Evolutionary conservation across 2,113 vertebrate genomes (phyloP).

Genomic region (Perca fluviatilis): DNA sequence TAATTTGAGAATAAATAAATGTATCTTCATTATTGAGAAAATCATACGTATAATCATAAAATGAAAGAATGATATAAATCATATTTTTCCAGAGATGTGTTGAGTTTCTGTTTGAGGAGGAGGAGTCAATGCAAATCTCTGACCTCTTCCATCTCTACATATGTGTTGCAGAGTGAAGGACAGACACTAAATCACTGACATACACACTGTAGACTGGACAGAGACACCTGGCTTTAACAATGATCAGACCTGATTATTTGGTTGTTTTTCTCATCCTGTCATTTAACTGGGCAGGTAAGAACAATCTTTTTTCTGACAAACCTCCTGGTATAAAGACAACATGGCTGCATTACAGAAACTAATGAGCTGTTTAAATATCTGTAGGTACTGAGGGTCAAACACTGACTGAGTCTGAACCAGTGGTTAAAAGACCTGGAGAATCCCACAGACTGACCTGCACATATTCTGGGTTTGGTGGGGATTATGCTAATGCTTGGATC

Average conservation of each 20-base stretch:
- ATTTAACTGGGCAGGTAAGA: conserved; percentile 6
- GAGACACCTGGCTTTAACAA: neutral
- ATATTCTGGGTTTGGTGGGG: too few relatives aligned
- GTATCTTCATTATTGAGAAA: too few relatives aligned
- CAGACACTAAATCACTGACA: neutral
- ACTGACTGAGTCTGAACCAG: neutral
- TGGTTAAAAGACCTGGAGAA: neutral
- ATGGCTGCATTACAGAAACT: neutral
- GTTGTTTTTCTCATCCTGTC: conserved; percentile 12
- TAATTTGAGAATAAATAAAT: too few relatives aligned
- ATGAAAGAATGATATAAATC: too few relatives aligned
- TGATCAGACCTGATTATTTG: neutral
- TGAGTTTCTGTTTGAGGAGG: neutral
- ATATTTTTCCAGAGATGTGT: too few relatives aligned
- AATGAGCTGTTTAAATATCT: neutral
- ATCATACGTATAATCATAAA: too few relatives aligned
- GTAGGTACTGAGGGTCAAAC: neutral
- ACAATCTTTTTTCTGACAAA: too few relatives aligned
- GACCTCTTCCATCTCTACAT: conserved; percentile 27
- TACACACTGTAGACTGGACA: neutral
- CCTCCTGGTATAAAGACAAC: neutral
- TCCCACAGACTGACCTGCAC: too few relatives aligned
- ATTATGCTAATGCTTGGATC: neutral
- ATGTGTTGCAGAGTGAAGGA: conserved; percentile 22
- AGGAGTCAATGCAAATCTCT: conserved; percentile 56